Evolutionary conservation across 53 echinoderm and acorn worm genomes (phyloP), one percentile per base, ranked within the genome.

Genomic region (Apostichopus leukothele): DNA sequence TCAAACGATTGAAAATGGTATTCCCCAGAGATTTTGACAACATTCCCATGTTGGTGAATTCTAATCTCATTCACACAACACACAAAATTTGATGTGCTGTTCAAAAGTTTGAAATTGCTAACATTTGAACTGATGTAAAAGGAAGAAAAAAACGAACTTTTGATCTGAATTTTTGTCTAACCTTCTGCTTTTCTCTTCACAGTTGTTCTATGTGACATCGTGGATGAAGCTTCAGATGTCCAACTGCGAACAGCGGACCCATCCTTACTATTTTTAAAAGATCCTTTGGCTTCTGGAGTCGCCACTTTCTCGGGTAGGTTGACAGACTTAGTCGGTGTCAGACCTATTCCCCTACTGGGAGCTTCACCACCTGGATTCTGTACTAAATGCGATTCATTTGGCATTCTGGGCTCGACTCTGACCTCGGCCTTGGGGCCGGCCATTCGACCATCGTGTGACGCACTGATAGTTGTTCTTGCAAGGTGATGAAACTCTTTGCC

Each of bases 381-480:
- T 10, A 57, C 10, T 9, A 57, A 9, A 21, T 71, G 71, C 13
- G 71, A 16, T 16, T 71, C 18, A n/a, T 71, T 71, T 71, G 13
- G 71, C 18, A 18, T 18, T n/a, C 71, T 71, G 16, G 13, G 13
- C 14, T 13, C 4, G 14, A 19, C 6, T n/a, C 71, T 71, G 6
- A 16, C 71, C 18, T 6, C 16, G 0, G n/a, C 18, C 71, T 71
- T 71, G 18, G n/a, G 26, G 50, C 16, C 20, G 16, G 50, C 7
- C 9, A 76, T 11, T 18, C 3, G 23, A 4, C 77, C 20, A 76
- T 85, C 26, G 50, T 9, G 9, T 2, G 67, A 3, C 50, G 50
- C 71, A 13, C 50, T 39, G 10, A 66, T 94, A 50, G 92, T 88
- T 60, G 90, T 94, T 61, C 98, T 88, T 9, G 94, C 89, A 8